Evolutionary conservation across 2,113 vertebrate species (phyloP).

Genomic region (Prolemur simus): DNA sequence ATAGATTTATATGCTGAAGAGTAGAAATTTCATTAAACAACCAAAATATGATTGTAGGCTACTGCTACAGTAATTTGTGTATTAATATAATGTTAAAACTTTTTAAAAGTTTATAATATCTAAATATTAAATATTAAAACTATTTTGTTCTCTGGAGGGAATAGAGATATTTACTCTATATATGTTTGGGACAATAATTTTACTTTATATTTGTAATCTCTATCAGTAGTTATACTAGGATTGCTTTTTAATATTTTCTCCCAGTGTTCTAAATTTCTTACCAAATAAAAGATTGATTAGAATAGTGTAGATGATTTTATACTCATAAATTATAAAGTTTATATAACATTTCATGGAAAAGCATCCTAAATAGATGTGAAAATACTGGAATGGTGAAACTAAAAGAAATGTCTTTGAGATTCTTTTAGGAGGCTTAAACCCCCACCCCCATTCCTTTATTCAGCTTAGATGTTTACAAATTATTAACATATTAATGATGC

Average conservation of each 20-base stretch:
- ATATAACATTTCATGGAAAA: background rate
- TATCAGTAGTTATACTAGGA: background rate
- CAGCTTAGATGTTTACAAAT: background rate
- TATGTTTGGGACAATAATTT: background rate
- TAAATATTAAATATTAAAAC: background rate
- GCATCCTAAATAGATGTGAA: background rate
- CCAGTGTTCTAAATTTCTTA: background rate
- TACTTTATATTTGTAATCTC: background rate
- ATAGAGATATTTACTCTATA: background rate
- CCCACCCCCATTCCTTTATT: background rate
- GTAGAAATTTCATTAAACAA: background rate
- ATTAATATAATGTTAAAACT: background rate
- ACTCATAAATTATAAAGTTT: background rate
- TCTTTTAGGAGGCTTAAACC: background rate
- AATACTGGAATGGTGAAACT: background rate
- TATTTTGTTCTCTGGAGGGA: background rate
- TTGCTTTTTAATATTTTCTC: conserved; percentile 3
- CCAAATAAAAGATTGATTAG: background rate
- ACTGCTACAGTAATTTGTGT: background rate
- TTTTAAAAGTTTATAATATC: conserved; percentile 25
- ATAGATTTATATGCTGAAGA: background rate
- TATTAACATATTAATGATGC: background rate
- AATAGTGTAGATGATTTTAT: background rate
- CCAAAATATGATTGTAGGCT: background rate
- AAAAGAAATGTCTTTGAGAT: background rate